Base-by-base conservation (phyloP, 2,113 vertebrate genomes). In the Psittacula cyanocephala region DNA sequence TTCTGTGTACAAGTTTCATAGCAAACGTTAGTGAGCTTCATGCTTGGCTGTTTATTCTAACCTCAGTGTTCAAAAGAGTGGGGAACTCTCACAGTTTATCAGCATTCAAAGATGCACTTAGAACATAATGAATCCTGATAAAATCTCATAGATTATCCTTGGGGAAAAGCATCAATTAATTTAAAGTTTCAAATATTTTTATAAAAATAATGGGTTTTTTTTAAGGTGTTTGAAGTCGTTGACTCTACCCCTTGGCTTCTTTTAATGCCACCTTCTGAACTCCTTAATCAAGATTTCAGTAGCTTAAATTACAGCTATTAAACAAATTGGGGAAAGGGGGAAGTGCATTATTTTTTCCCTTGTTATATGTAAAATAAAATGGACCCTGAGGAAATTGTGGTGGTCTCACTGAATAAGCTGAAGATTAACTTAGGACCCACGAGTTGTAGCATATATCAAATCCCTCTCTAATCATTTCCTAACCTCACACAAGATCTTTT, bases 221-320 rank as follows among this genome's bases (percentile, higher is more conserved):
- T 64, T 33, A 67, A 94, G 33, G 55, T 68, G 37, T 94, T 95
- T 95, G 47, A 94, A 94, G 82, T 84, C 18, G 29, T 86, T 71
- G 19, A 88, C 27, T 95, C 35, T 86, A 88, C 27, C 24, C 27
- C 11, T 88, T 91, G 86, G 19, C 60, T 95, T 81, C 82, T 86
- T 94, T 46, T 88, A 86, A 88, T 69, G 91, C 72, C 31, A 83
- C 39, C 39, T 88, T 79, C 76, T 94, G 62, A 93, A 78, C 47
- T 86, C 47, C 69, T 93, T 95, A 68, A 91, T 90, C 88, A 92
- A 84, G 64, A 92, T 79, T 90, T 43, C 52, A 62, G 50, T 57
- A 81, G 29, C 55, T 86, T 88, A 86, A 96, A 95, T 86, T 94
- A 79, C 39, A 81, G 33, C 25, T 91, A 86, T 93, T 93, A 89